Evolutionary conservation across 2,797 vertebrate genomes (phyloP).

Genomic region (Cynodonichthys magdalenae): DNA sequence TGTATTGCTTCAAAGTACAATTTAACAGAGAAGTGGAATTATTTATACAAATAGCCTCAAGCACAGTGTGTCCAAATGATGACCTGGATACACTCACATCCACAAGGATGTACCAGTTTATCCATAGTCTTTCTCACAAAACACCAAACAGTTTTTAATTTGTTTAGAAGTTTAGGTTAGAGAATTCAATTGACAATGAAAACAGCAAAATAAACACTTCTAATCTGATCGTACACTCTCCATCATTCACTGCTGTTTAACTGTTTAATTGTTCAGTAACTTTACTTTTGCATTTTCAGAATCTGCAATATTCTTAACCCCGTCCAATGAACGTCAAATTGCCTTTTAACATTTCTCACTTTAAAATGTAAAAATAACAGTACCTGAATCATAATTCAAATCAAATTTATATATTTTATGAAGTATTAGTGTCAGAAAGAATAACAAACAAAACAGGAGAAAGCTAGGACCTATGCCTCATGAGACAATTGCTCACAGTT

Average conservation of each 20-base stretch:
- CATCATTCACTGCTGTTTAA: background rate
- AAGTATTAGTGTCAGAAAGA: slow-evolving; percentile 22
- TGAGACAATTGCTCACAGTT: slow-evolving; percentile 51
- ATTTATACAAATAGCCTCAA: slow-evolving; percentile 35
- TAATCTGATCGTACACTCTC: slow-evolving; percentile 2
- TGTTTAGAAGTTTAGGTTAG: slow-evolving; percentile 41
- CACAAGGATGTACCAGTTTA: slow-evolving; percentile 11
- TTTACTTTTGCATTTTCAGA: background rate
- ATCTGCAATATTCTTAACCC: background rate
- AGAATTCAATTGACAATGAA: slow-evolving; percentile 14
- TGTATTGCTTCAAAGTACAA: slow-evolving; percentile 45
- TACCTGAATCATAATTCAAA: slow-evolving; percentile 3
- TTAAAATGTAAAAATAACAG: slow-evolving; percentile 4
- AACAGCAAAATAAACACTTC: background rate
- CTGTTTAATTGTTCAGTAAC: too few species aligned
- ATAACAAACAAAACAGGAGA: slow-evolving; percentile 4
- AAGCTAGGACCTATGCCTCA: slow-evolving; percentile 5
- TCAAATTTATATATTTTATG: background rate
- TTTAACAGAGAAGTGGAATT: slow-evolving; percentile 31
- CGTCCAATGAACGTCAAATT: background rate
- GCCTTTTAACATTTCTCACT: background rate
- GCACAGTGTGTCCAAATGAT: slow-evolving; percentile 26
- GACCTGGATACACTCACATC: slow-evolving; percentile 37
- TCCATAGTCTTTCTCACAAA: background rate
- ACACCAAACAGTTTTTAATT: slow-evolving; percentile 32